These are phyloP conservation scores for Protosalanx chinensis DNA, from an alignment of 2,797 vertebrate species.

Conservation along the genomic window DNA sequence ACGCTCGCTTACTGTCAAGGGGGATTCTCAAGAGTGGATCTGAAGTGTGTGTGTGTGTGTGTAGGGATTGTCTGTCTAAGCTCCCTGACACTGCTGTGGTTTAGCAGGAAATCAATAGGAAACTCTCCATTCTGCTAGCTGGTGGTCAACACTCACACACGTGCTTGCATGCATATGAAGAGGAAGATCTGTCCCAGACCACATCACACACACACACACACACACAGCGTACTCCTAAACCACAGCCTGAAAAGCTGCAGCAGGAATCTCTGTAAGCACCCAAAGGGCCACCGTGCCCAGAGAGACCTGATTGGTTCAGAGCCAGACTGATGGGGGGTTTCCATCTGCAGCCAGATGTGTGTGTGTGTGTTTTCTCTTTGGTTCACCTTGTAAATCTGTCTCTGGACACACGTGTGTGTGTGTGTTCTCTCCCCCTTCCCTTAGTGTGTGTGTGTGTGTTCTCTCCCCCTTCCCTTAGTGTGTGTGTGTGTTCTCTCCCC, in stretches of 20 bases:
- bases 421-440: too few relatives aligned
- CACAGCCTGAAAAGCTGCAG: background rate
- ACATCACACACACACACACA: conserved; percentile 25
- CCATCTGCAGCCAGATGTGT: background rate
- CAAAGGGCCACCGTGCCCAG: background rate
- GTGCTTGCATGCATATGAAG: background rate
- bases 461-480: too few relatives aligned
- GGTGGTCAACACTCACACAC: conserved; percentile 21
- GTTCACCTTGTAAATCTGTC: background rate
- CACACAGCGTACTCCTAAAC: background rate
- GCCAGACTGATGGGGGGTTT: background rate
- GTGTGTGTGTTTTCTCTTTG: background rate
- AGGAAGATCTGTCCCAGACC: conserved; percentile 23
- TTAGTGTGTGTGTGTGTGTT: background rate
- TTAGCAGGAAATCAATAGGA: conserved; percentile 51
- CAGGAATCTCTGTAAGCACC: background rate
- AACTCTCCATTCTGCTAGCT: conserved; percentile 27
- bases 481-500: conserved; percentile 11
- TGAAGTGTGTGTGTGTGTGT: background rate
- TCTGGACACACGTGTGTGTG: background rate
- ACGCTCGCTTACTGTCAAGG: conserved; percentile 22
- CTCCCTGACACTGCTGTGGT: conserved; percentile 37
- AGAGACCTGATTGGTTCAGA: background rate
- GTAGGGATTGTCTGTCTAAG: conserved; percentile 7
- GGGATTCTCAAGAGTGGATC: conserved; percentile 9